Percentiles rank a stretch among this genome's conserved stretches.
phyloP scores from a whole-genome alignment of 1,140 invertebrate species.

The Acromyrmex charruanus region DNA sequence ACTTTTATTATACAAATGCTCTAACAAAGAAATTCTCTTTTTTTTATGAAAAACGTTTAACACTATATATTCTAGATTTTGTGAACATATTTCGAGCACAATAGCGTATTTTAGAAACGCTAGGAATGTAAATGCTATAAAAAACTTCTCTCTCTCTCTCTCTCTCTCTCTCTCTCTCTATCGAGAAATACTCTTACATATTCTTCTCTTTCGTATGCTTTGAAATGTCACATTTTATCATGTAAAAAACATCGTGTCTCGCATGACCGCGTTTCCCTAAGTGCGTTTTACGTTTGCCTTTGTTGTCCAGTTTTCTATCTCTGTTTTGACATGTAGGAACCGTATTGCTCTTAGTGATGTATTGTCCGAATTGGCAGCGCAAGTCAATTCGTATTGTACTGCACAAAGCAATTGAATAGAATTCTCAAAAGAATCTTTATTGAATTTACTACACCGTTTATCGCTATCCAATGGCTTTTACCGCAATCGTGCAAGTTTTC shows the following conservation, averaged over 20 bases:
- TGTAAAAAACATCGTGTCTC: conserved; percentile 10
- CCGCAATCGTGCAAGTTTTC: background rate
- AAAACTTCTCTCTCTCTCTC: background rate
- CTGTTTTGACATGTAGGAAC: background rate
- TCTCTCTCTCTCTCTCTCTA: too few species aligned
- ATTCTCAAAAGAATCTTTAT: background rate
- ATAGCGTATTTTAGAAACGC: background rate
- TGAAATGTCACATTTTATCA: conserved; percentile 1
- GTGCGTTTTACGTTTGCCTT: conserved; percentile 8
- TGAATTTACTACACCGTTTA: background rate
- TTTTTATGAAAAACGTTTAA: background rate
- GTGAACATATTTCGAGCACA: background rate
- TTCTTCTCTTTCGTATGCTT: conserved; percentile 26
- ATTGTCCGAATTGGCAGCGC: conserved; percentile 28
- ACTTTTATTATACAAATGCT: background rate
- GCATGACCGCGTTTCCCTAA: conserved; percentile 30
- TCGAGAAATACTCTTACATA: background rate
- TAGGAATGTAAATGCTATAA: conserved; percentile 22
- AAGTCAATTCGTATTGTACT: conserved; percentile 16
- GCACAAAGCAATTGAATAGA: background rate
- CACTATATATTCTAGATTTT: background rate
- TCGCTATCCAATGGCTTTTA: background rate
- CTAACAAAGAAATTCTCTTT: background rate
- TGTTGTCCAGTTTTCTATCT: background rate
- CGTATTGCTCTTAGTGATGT: background rate